A percentile compares a stretch with the other conserved stretches of the same genome.
phyloP scores from a whole-genome alignment of 2,888 invertebrate genomes.

The Eupithecia pulchellata region DNA sequence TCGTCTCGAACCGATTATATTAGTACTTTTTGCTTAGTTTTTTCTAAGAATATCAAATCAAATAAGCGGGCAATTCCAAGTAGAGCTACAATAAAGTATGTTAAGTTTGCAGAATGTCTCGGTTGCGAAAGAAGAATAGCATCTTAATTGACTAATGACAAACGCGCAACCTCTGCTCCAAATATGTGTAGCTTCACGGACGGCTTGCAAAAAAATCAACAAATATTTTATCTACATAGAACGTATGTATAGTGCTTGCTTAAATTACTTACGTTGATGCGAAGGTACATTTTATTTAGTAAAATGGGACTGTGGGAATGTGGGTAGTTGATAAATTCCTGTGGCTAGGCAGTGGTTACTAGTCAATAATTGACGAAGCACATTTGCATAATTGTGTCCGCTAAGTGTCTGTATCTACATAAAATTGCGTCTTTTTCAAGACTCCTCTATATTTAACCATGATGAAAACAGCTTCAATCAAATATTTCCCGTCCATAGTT shows the following conservation, averaged over 20 bases:
- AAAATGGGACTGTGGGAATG: constrained; percentile 25
- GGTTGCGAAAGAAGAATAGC: constrained; percentile 29
- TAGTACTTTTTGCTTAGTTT: constrained; percentile 12
- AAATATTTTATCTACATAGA: background rate
- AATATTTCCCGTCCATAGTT: constrained; percentile 52
- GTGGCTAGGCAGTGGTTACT: constrained; percentile 76
- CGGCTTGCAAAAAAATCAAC: constrained; percentile 17
- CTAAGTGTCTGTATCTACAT: constrained; percentile 81
- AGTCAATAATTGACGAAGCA: constrained; percentile 75
- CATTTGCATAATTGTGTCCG: constrained; percentile 82
- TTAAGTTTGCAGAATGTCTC: constrained; percentile 22
- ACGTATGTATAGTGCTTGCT: no score
- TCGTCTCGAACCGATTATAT: constrained; percentile 11
- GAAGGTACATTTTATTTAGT: background rate
- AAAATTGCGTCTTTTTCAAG: constrained; percentile 80
- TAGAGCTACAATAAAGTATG: constrained; percentile 19
- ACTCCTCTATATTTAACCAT: constrained; percentile 71
- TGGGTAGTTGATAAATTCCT: constrained; percentile 70
- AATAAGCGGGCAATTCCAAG: constrained; percentile 13
- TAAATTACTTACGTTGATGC: background rate
- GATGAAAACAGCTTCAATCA: constrained; percentile 64
- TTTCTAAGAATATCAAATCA: constrained; percentile 9
- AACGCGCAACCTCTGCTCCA: constrained; percentile 21
- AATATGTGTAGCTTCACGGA: constrained; percentile 21
- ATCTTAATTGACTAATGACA: constrained; percentile 32